Percentiles rank a stretch among this genome's conserved stretches.
These are phyloP conservation scores for Xestia rhomboidea DNA, from an alignment of 2,888 invertebrate genomes.

Conservation along the genomic window DNA sequence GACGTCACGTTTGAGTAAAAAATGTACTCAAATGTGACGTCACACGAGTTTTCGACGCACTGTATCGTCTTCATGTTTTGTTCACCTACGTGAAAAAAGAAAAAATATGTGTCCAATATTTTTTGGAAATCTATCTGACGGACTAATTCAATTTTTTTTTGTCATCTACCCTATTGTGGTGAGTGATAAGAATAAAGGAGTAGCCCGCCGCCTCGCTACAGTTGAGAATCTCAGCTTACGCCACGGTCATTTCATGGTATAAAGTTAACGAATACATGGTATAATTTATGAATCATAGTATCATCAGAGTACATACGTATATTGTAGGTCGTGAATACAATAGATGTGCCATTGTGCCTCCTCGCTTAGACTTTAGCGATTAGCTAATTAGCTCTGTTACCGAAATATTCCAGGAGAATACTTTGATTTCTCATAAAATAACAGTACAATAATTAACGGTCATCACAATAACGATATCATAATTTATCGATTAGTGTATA, in stretches of 20 bases:
- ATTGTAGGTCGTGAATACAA: conserved; percentile 75
- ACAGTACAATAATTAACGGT: conserved; percentile 75
- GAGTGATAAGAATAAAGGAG: conserved; percentile 7
- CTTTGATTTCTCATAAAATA: conserved; percentile 55
- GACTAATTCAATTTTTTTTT: too few relatives aligned
- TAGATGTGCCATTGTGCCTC: conserved; percentile 88
- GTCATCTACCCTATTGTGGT: too few relatives aligned
- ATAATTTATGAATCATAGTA: conserved; percentile 68
- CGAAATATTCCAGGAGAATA: conserved; percentile 58
- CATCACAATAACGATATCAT: conserved; percentile 78
- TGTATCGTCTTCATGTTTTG: too few relatives aligned
- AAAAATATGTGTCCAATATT: too few relatives aligned
- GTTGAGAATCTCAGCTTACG: conserved; percentile 52
- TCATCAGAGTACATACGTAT: conserved; percentile 68
- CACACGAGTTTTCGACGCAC: too few relatives aligned
- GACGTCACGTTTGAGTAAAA: too few relatives aligned
- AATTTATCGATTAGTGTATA: conserved; percentile 80
- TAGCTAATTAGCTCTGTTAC: conserved; percentile 62
- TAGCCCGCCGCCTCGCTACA: conserved; percentile 28
- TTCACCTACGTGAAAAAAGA: too few relatives aligned
- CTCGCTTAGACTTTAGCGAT: conserved; percentile 75
- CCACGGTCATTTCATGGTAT: conserved; percentile 64
- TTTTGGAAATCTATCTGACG: too few relatives aligned
- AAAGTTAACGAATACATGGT: conserved; percentile 67
- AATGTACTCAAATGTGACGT: too few relatives aligned